phyloP scores from a whole-genome alignment of 2,797 vertebrate genomes.

The Tachyglossus aculeatus region DNA sequence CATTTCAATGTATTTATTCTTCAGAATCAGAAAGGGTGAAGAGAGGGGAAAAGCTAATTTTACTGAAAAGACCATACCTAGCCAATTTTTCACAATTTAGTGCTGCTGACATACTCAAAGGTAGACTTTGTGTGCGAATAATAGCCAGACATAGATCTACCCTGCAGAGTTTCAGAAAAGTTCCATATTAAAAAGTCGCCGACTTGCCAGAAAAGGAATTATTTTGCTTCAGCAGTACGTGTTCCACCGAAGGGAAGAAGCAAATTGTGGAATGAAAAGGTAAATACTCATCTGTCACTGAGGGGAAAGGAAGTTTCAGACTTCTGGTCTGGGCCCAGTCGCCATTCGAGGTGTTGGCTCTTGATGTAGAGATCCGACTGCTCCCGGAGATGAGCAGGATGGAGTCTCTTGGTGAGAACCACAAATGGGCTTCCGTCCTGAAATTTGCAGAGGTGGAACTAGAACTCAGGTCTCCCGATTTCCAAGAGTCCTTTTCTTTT shows the following conservation, averaged over 20 bases:
- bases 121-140: conserved; percentile 34
- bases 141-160: conserved; percentile 25
- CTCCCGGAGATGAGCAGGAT: no score
- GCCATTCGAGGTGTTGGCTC: not conserved
- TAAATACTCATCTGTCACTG: not conserved
- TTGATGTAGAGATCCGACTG: no score
- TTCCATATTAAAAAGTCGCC: conserved; percentile 43
- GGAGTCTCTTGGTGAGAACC: no score
- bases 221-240: conserved; percentile 31
- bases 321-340: not conserved
- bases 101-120: conserved; percentile 13
- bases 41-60: not conserved
- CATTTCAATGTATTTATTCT: conserved; percentile 33
- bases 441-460: no score
- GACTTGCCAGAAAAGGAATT: conserved; percentile 37
- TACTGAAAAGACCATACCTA: not conserved
- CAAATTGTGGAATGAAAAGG: conserved; percentile 7
- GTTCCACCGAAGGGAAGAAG: conserved; percentile 44
- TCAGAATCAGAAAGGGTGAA: conserved; percentile 8
- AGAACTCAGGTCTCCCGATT: no score
- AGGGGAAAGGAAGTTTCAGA: not conserved
- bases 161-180: conserved; percentile 33
- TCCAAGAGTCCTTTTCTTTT: no score
- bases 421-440: no score
- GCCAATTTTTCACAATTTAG: not conserved